phyloP scores from a whole-genome alignment of 2,113 vertebrate genomes.

The Lipotes vexillifer region DNA sequence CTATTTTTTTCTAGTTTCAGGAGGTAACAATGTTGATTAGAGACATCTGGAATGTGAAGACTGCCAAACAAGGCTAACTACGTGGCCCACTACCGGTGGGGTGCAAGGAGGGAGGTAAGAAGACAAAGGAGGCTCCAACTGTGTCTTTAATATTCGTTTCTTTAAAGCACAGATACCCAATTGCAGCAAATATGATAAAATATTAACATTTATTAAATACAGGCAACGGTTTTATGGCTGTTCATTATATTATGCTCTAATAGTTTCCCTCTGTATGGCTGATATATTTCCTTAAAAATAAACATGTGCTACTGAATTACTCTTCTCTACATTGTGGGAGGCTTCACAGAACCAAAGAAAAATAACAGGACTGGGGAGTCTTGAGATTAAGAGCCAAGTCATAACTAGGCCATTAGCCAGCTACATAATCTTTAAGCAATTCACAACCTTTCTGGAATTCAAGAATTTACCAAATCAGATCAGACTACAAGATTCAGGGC shows the following conservation, averaged over 20 bases:
- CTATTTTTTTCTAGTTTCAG: not conserved
- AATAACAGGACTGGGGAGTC: not conserved
- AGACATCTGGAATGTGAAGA: not conserved
- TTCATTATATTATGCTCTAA: not conserved
- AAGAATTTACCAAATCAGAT: not conserved
- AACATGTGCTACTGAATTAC: not conserved
- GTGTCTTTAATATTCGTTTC: not conserved
- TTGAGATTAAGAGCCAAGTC: not conserved
- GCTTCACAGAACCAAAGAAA: not conserved
- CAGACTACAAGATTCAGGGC: not conserved
- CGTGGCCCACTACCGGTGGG: not conserved
- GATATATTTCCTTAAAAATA: conserved; percentile 12
- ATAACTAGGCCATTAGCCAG: not conserved
- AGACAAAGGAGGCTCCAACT: not conserved
- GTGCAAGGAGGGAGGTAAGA: accelerated
- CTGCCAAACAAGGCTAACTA: not conserved
- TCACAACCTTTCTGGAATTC: not conserved
- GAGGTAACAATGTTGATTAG: not conserved
- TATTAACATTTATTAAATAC: not conserved
- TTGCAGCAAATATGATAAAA: not conserved
- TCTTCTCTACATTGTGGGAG: not conserved
- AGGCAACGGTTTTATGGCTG: not conserved
- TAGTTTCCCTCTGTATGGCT: not conserved
- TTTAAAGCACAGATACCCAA: not conserved
- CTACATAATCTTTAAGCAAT: not conserved